Evolutionary conservation across 2,888 invertebrate species (phyloP).

Genomic region (Psylliodes chrysocephalus): DNA sequence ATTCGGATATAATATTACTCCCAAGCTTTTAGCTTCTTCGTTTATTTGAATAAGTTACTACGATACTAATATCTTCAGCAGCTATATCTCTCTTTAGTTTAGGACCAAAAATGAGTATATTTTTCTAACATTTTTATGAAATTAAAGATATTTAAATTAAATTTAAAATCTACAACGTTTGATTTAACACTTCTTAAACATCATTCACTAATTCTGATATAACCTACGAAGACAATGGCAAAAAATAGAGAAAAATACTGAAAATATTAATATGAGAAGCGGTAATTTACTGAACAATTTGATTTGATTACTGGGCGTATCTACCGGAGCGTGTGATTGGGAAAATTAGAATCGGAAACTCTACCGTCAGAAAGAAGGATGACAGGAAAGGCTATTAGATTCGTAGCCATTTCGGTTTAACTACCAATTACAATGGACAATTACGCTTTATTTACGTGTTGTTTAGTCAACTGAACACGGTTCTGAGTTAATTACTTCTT

Average conservation of each 20-base stretch:
- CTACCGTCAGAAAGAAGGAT: constrained; percentile 35
- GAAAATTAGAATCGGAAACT: constrained; percentile 39
- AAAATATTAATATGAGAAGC: constrained; percentile 1
- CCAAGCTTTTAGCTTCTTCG: too few relatives aligned
- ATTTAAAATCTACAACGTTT: too few relatives aligned
- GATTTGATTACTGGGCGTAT: constrained; percentile 31
- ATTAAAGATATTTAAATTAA: too few relatives aligned
- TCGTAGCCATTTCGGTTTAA: constrained; percentile 34
- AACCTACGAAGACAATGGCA: neutral
- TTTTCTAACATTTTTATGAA: too few relatives aligned
- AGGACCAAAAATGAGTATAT: too few relatives aligned
- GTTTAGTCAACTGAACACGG: constrained; percentile 16
- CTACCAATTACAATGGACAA: constrained; percentile 32
- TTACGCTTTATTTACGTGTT: constrained; percentile 13
- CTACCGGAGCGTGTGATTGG: constrained; percentile 37
- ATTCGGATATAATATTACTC: too few relatives aligned
- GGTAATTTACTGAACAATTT: constrained; percentile 24
- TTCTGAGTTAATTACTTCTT: constrained; percentile 11
- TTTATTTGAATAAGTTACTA: too few relatives aligned
- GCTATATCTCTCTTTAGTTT: too few relatives aligned
- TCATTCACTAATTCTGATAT: too few relatives aligned
- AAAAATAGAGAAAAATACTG: neutral
- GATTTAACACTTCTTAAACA: too few relatives aligned
- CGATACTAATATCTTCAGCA: too few relatives aligned
- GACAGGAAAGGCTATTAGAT: constrained; percentile 39